Base-by-base conservation (phyloP, 2,797 vertebrate species). In the Malacoctenus gilli region DNA sequence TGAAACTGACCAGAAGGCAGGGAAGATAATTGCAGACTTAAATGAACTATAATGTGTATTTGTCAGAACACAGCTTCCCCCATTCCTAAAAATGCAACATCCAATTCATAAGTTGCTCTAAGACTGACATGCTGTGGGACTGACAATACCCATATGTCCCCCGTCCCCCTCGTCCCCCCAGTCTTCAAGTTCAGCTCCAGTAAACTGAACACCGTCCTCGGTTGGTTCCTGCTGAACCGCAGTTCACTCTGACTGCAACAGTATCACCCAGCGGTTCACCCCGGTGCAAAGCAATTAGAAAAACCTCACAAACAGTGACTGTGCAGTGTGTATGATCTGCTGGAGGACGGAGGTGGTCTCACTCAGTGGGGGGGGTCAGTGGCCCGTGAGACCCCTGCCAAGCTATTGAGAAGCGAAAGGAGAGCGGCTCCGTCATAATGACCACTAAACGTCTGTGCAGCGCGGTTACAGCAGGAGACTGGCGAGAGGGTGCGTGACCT, bases 391-490 rank as follows among this genome's bases (percentile, higher is more conserved):
- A 81, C 83, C 85, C 88, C 85, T 65, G 72, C 82, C 60, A 77
- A 47, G 82, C 73, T 75, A 77, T 73, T 78, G 70, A 84, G 79
- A 82, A 80, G 66, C 77, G 75, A 73, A 62, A n/a, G n/a, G 74
- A 62, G 78, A 58, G 71, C 56, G 70, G 46, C 46, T 38, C 62
- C 66, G 59, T 83, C 78, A 82, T 91, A 88, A 90, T 91, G 85
- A 88, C 82, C 86, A 78, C 87, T 91, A 84, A 92, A 90, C 77
- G 85, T 88, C 80, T 79, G 64, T 50, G 57, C 68, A 76, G 83
- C 76, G 85, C 85, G 84, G 64, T 83, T 90, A 80, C 87, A 85
- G 89, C 73, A 72, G 85, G 81, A 87, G 88, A 87, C 66, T 83
- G 85, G 77, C 57, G 75, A 72, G 75, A 34, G 71, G 77, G 59